phyloP scores from a whole-genome alignment of 2,113 vertebrate genomes.

The Pipra filicauda region DNA sequence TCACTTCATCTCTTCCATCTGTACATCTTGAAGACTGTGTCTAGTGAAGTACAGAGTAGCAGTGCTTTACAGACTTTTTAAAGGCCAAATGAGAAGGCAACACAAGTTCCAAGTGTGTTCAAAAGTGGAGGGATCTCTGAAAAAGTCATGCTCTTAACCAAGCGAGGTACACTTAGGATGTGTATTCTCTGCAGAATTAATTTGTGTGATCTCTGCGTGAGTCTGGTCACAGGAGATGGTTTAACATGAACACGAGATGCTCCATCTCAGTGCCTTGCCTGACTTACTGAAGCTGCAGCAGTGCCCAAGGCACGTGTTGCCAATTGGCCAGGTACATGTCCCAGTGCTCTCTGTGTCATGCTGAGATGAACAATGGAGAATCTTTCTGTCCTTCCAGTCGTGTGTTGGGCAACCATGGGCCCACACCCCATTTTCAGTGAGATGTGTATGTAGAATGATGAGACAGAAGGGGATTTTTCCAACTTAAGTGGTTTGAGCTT shows the following conservation, averaged over 20 bases:
- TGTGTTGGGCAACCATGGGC: rapidly evolving
- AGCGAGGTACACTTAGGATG: not conserved
- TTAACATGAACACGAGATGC: not conserved
- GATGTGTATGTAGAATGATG: not conserved
- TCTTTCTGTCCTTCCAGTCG: not conserved
- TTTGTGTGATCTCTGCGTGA: not conserved
- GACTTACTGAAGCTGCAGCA: not conserved
- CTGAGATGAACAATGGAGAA: not conserved
- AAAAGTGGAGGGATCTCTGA: not conserved
- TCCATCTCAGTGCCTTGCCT: not conserved
- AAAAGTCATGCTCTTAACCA: not conserved
- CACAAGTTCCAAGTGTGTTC: not conserved
- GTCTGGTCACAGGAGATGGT: not conserved
- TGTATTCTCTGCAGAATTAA: not conserved
- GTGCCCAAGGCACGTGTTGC: not conserved
- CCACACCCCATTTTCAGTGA: too few species aligned
- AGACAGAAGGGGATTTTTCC: not conserved
- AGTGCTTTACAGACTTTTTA: not conserved
- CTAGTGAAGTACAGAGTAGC: not conserved
- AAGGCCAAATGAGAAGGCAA: not conserved
- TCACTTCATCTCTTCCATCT: not conserved
- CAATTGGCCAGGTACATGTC: not conserved
- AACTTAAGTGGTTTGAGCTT: not conserved
- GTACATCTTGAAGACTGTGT: not conserved
- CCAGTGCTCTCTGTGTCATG: rapidly evolving